Percentiles rank a stretch among this genome's conserved stretches.
phyloP scores from a whole-genome alignment of 2,113 vertebrate species.

The Macroglossus sobrinus region DNA sequence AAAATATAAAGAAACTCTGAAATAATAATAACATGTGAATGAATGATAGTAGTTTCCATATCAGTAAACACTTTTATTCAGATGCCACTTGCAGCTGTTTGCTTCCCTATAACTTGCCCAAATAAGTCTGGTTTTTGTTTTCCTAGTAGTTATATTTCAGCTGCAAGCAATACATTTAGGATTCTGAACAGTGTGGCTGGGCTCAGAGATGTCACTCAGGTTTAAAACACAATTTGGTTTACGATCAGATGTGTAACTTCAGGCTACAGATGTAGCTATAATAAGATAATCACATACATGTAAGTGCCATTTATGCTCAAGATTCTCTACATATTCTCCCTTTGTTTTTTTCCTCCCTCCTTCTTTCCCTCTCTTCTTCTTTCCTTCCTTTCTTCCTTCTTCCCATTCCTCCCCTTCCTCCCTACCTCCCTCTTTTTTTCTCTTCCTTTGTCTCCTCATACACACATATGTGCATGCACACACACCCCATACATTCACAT shows the following conservation, averaged over 20 bases:
- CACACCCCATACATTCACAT: too few species aligned
- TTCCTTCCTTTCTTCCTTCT: neutral
- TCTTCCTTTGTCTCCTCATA: too few species aligned
- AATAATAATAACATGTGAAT: neutral
- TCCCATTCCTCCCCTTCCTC: neutral
- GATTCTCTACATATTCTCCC: neutral
- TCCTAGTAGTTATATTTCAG: neutral
- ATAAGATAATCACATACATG: neutral
- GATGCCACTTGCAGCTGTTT: neutral
- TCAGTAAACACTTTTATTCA: neutral
- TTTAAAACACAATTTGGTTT: neutral
- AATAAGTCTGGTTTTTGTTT: neutral
- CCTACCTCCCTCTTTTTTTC: too few species aligned
- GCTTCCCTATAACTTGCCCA: neutral
- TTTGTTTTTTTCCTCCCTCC: neutral
- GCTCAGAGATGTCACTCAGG: neutral
- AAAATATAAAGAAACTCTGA: neutral
- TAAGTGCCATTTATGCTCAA: neutral
- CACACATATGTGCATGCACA: too few species aligned
- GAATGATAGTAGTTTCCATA: neutral
- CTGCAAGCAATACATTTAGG: neutral
- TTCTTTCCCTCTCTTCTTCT: fast-evolving
- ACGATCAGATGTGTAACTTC: neutral
- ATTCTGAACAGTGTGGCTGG: neutral
- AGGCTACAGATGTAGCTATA: neutral